phyloP scores from a whole-genome alignment of 2,797 vertebrate species.

The Sus cebifrons region DNA sequence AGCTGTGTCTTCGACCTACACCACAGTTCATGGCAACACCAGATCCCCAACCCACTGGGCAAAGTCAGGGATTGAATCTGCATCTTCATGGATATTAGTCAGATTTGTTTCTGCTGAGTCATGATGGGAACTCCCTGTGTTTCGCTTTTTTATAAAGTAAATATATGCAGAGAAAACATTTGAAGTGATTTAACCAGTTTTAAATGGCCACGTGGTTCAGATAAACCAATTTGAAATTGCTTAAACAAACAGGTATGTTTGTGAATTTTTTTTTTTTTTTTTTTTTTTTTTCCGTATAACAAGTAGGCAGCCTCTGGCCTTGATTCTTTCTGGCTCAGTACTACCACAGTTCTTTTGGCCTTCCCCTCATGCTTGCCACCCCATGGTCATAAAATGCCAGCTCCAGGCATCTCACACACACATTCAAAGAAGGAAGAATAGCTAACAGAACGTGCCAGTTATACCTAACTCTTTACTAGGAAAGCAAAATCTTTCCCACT shows the following conservation, averaged over 20 bases:
- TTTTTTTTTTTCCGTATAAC: not conserved
- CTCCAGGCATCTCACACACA: not conserved
- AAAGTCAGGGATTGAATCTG: no score
- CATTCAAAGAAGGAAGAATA: conserved; percentile 40
- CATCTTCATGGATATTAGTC: no score
- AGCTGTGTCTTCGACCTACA: no score
- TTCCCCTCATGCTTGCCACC: not conserved
- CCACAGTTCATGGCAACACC: no score
- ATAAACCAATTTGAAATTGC: conserved; percentile 16
- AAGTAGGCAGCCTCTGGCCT: not conserved
- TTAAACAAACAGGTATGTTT: conserved; percentile 31
- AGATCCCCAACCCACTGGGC: no score
- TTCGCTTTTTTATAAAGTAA: conserved; percentile 40
- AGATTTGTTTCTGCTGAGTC: no score
- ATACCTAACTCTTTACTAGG: not conserved
- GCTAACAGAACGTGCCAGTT: not conserved
- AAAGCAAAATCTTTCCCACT: conserved; percentile 51
- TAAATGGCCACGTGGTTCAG: not conserved
- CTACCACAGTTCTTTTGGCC: not conserved
- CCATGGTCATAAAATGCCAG: not conserved
- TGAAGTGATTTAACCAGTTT: not conserved
- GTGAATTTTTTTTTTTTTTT: not conserved
- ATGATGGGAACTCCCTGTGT: not conserved
- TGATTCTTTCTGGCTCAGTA: not conserved
- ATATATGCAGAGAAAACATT: not conserved